Base-by-base conservation (phyloP, 1,140 invertebrate species). In the Sycobia sp. region DNA sequence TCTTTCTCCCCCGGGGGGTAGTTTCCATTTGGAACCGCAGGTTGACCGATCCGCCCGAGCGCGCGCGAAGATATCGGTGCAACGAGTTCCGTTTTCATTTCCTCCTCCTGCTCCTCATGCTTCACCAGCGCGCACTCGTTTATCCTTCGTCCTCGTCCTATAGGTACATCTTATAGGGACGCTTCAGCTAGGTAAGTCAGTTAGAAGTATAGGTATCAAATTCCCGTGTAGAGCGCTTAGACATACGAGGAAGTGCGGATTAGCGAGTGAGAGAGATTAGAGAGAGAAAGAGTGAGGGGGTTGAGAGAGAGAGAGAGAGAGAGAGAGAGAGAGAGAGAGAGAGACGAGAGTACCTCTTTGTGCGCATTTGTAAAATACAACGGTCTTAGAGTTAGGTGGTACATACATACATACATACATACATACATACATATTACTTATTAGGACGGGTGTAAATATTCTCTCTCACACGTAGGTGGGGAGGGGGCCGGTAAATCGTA, bases 191-290 rank as follows among this genome's bases (percentile, higher is more conserved):
- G 10, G 8, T 61, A 61, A 32, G 16, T 18, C 51, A 43, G 2
- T 36, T 46, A 54, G 25, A 62, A 54, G 14, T 54, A 54, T 62
- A 62, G 50, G 41, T 62, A 54, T 62, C 59, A 62, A 54, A 50
- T 62, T 62, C 51, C 49, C 53, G 38, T 44, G 39, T 54, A 51
- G 18, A 57, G 29, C 29, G 22, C 41, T 53, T 64, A 67, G 39
- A 39, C 39, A 46, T 16, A 59, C 54, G 67, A 62, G 67, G 53
- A 43, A 18, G 56, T 39, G 27, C 8, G 27, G 34, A 18, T 16
- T 2, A n/a, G 13, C 2, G 20, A 7, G 50, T 60, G 43, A 47
- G 20, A 38, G 46, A 46, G 34, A n/a, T n/a, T n/a, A 51, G 18
- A 47, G 29, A 59, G 29, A 38, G 29, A 58, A 5, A 39, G 18